phyloP scores from a whole-genome alignment of 2,797 vertebrate genomes.

The Denticeps clupeoides region DNA sequence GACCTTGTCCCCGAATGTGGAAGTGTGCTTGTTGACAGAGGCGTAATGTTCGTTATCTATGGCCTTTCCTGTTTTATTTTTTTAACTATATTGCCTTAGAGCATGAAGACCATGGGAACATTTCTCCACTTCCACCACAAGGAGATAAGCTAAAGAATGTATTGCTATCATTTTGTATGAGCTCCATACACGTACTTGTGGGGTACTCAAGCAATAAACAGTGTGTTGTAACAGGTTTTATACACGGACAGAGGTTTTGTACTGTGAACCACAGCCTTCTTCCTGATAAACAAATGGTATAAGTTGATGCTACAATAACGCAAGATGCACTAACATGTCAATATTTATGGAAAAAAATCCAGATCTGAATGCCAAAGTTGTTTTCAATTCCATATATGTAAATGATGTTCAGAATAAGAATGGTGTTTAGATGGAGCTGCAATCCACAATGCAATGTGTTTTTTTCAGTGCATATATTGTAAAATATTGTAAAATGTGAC shows the following conservation, averaged over 20 bases:
- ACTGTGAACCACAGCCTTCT: slow-evolving; percentile 33
- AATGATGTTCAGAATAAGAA: neutral
- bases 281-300: slow-evolving; percentile 22
- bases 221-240: slow-evolving; percentile 35
- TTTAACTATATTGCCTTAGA: slow-evolving; percentile 30
- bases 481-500: too few relatives aligned
- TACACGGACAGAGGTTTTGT: slow-evolving; percentile 33
- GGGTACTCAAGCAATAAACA: slow-evolving; percentile 33
- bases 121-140: slow-evolving; percentile 37
- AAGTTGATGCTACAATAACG: slow-evolving; percentile 39
- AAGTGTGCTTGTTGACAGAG: slow-evolving; percentile 22
- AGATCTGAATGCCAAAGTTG: slow-evolving; percentile 3
- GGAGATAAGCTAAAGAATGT: slow-evolving; percentile 36
- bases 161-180: slow-evolving; percentile 34
- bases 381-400: neutral
- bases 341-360: neutral
- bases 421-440: neutral
- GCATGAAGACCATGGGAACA: slow-evolving; percentile 25
- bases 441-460: neutral
- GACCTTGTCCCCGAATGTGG: slow-evolving; percentile 16
- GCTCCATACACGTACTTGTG: slow-evolving; percentile 28
- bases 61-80: slow-evolving; percentile 30
- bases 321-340: slow-evolving; percentile 40
- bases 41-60: slow-evolving; percentile 28
- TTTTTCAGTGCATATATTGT: neutral